Percentiles rank a stretch among this genome's conserved stretches.
Evolutionary conservation across 1,140 invertebrate species (phyloP).

Genomic region (Drusus annulatus): DNA sequence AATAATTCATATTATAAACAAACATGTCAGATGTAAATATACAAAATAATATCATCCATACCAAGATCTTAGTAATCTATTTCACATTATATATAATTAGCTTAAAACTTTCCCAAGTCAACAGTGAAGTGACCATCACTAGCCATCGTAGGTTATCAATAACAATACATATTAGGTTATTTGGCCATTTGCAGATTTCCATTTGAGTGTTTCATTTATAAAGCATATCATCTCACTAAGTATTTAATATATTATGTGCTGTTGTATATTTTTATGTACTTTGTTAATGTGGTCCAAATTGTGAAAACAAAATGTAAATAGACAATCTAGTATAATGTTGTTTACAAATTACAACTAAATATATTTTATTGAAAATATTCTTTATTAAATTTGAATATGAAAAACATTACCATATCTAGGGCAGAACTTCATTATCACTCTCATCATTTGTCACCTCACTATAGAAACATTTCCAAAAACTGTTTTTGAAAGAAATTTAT

Average conservation of each 20-base stretch:
- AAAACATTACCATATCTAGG: no score
- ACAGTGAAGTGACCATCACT: constrained; percentile 10
- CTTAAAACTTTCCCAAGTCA: constrained; percentile 21
- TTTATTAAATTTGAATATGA: no score
- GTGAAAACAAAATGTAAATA: constrained; percentile 52
- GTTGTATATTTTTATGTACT: constrained; percentile 53
- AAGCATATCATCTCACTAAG: constrained; percentile 38
- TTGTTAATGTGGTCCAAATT: constrained; percentile 56
- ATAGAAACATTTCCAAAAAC: no score
- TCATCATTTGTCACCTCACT: no score
- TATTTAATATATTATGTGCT: constrained; percentile 37
- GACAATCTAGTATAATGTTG: constrained; percentile 49
- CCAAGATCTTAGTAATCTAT: constrained; percentile 49
- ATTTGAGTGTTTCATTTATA: constrained; percentile 30
- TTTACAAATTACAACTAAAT: constrained; percentile 46
- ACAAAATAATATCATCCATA: constrained; percentile 33
- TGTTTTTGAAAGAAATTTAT: no score
- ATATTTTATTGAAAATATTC: constrained; percentile 40
- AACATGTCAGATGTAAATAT: constrained; percentile 50
- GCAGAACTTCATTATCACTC: not conserved
- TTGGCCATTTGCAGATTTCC: constrained; percentile 45
- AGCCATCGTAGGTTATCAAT: constrained; percentile 28
- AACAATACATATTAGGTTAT: constrained; percentile 29
- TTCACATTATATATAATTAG: constrained; percentile 12
- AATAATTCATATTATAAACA: constrained; percentile 41